These are phyloP conservation scores for Panthera uncia DNA, from an alignment of 2,113 vertebrate species.

Conservation along the genomic window DNA sequence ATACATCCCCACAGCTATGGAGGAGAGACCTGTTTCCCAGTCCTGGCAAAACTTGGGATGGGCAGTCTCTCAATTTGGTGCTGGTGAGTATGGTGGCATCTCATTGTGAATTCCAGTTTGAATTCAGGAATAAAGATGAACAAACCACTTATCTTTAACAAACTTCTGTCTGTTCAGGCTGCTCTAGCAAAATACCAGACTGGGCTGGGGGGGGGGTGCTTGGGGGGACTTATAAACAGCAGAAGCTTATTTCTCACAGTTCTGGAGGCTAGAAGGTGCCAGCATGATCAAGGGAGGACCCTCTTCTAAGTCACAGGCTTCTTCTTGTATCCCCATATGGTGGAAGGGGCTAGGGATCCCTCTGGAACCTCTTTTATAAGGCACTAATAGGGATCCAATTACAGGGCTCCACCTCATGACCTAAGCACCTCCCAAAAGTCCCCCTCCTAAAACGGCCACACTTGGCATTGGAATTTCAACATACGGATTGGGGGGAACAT, in stretches of 20 bases:
- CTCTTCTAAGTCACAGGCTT: background rate
- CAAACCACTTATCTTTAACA: background rate
- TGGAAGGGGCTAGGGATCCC: background rate
- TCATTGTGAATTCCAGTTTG: background rate
- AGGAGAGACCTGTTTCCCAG: background rate
- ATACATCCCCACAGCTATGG: background rate
- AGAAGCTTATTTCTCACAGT: background rate
- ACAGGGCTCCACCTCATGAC: background rate
- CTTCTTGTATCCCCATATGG: background rate
- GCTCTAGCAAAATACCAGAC: background rate
- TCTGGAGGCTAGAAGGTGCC: background rate
- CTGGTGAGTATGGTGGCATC: background rate
- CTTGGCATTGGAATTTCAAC: background rate
- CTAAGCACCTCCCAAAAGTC: background rate
- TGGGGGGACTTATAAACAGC: background rate
- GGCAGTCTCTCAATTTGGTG: background rate
- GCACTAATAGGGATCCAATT: background rate
- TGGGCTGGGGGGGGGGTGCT: too few species aligned
- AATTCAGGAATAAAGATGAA: background rate
- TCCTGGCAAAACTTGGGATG: background rate
- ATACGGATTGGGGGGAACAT: background rate
- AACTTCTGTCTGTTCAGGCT: background rate
- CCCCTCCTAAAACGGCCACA: background rate
- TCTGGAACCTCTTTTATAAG: background rate
- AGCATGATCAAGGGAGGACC: rapidly evolving